Percentiles rank a stretch among this genome's conserved stretches.
These are phyloP conservation scores for Tenthredo mesomela DNA, from an alignment of 2,888 invertebrate genomes.

Conservation along the genomic window DNA sequence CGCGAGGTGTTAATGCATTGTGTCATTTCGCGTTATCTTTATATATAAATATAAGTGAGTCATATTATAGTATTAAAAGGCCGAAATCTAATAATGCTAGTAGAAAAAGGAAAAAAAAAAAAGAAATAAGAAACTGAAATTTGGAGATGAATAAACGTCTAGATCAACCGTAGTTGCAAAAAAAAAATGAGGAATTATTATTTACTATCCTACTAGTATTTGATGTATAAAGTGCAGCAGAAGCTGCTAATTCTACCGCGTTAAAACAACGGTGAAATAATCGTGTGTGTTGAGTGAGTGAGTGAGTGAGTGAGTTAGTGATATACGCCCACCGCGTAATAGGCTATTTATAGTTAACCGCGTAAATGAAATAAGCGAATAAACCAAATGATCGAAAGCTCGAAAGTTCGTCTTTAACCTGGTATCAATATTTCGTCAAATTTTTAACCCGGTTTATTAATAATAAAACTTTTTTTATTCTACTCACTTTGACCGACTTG, in stretches of 20 bases:
- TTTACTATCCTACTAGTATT: not conserved
- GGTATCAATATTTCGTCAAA: not conserved
- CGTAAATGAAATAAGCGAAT: not conserved
- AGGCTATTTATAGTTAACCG: not conserved
- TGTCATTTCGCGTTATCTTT: slow-evolving; percentile 2
- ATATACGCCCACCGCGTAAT: slow-evolving; percentile 5
- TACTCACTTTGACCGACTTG: slow-evolving; percentile 93
- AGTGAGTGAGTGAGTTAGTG: no score
- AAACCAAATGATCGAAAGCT: not conserved
- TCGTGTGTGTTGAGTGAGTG: not conserved
- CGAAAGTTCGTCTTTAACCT: not conserved
- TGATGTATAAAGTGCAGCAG: not conserved
- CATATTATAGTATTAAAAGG: not conserved
- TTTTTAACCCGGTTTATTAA: slow-evolving; percentile 29
- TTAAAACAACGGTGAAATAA: slow-evolving; percentile 28
- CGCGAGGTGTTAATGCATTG: not conserved
- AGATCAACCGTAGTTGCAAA: not conserved
- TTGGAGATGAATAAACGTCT: not conserved
- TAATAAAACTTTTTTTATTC: slow-evolving; percentile 48
- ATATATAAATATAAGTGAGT: not conserved
- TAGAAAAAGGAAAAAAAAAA: not conserved
- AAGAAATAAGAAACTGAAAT: no score
- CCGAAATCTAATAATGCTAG: not conserved
- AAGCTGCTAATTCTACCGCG: not conserved
- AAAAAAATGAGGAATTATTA: not conserved